phyloP scores from a whole-genome alignment of 2,888 invertebrate genomes.

The Orthonevra nobilis region DNA sequence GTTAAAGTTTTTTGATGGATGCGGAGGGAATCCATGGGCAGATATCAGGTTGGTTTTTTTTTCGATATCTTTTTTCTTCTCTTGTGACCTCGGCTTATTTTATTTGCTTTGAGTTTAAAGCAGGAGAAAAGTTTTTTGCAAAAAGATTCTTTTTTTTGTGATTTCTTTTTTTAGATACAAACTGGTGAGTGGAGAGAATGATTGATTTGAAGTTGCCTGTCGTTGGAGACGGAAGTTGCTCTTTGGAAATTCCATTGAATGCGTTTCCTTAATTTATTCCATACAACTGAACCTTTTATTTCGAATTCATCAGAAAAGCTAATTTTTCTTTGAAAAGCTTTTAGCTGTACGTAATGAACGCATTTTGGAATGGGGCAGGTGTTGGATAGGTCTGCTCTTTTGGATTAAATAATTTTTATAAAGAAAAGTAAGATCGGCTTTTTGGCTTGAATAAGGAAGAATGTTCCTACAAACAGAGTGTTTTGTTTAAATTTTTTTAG shows the following conservation, averaged over 20 bases:
- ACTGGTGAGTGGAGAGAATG: conserved; percentile 21
- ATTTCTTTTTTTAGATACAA: conserved; percentile 12
- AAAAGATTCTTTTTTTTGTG: not conserved
- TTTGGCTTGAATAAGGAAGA: too few species aligned
- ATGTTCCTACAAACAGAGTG: too few species aligned
- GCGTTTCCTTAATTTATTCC: not conserved
- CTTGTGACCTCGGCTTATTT: conserved; percentile 18
- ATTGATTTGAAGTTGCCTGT: conserved; percentile 42
- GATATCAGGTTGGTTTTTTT: conserved; percentile 1
- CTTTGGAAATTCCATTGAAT: conserved; percentile 7
- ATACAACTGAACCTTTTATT: conserved; percentile 3
- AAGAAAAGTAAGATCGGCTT: too few species aligned
- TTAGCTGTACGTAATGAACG: too few species aligned
- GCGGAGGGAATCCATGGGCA: too few species aligned
- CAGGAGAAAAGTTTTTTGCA: conserved; percentile 13
- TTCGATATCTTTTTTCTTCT: not conserved
- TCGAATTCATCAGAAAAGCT: too few species aligned
- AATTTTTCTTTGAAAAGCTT: too few species aligned
- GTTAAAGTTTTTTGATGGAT: conserved; percentile 3
- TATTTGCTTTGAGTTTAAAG: conserved; percentile 8
- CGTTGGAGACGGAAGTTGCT: too few species aligned
- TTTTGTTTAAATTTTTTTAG: too few species aligned
- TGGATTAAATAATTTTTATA: too few species aligned
- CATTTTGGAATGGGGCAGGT: too few species aligned
- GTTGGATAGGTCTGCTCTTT: too few species aligned